phyloP scores from a whole-genome alignment of 2,797 vertebrate genomes.

The Clarias fuscus region DNA sequence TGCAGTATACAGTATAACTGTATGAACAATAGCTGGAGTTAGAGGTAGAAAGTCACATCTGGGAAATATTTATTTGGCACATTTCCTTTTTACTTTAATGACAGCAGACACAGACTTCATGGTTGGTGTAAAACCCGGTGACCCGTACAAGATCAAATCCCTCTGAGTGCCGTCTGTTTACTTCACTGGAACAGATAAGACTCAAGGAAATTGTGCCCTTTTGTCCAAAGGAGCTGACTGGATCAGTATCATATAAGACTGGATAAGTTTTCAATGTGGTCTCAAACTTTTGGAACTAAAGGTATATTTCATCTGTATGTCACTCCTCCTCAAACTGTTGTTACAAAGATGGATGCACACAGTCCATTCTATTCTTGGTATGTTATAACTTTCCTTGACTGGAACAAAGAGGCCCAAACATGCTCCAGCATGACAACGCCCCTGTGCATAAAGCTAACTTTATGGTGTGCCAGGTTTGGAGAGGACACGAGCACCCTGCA shows the following conservation, averaged over 20 bases:
- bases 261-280: background rate
- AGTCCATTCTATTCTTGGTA: background rate
- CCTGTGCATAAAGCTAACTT: background rate
- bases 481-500: background rate
- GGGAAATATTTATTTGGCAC: background rate
- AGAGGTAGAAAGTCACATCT: background rate
- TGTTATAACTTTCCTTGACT: background rate
- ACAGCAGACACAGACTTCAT: background rate
- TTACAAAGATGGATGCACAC: background rate
- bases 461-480: background rate
- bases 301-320: background rate
- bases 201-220: background rate
- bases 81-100: conserved; percentile 2
- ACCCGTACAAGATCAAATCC: background rate
- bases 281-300: background rate
- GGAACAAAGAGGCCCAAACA: background rate
- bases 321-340: background rate
- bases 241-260: background rate
- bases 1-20: background rate
- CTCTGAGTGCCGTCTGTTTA: background rate
- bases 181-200: background rate
- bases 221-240: background rate
- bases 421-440: background rate
- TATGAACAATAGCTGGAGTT: background rate
- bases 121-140: background rate